Conservation (phyloP, 1,140 invertebrate genomes). For the Telenomus remus region DNA sequence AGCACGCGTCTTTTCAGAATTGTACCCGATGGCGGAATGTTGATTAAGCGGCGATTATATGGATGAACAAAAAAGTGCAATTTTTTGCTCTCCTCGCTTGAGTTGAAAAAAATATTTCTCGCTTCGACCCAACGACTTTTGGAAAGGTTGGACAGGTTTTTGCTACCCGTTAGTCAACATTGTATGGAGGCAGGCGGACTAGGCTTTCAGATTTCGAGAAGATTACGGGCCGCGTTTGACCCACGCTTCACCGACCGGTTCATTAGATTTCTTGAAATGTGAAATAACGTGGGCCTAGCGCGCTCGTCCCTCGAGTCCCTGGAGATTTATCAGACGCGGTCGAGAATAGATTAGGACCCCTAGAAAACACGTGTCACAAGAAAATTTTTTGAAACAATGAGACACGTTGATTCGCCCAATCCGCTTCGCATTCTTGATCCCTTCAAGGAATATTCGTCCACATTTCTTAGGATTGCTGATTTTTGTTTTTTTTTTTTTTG, state of each 20-base stretch:
- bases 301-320: slow-evolving; percentile 35
- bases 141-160: slow-evolving; percentile 69
- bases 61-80: slow-evolving; percentile 4
- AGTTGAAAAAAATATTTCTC: slow-evolving; percentile 50
- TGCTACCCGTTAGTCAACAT: slow-evolving; percentile 63
- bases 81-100: slow-evolving; percentile 22
- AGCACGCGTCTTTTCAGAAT: slow-evolving; percentile 11
- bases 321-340: slow-evolving; percentile 45
- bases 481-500: slow-evolving; percentile 25
- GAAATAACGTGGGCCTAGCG: slow-evolving; percentile 60
- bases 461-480: slow-evolving; percentile 9
- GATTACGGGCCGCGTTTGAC: slow-evolving; percentile 67
- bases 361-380: slow-evolving; percentile 52
- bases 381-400: slow-evolving; percentile 45
- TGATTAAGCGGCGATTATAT: slow-evolving; percentile 21
- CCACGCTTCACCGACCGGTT: slow-evolving; percentile 64
- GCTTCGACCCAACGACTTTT: slow-evolving; percentile 59
- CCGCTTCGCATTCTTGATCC: slow-evolving; percentile 14
- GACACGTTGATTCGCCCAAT: slow-evolving; percentile 13
- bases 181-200: slow-evolving; percentile 55
- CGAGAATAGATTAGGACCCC: slow-evolving; percentile 29
- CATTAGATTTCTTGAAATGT: slow-evolving; percentile 65
- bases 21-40: slow-evolving; percentile 2
- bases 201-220: slow-evolving; percentile 67
- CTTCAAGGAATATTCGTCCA: slow-evolving; percentile 27